Evolutionary conservation across 2,113 vertebrate species (phyloP).

Genomic region (Cyanistes caeruleus): DNA sequence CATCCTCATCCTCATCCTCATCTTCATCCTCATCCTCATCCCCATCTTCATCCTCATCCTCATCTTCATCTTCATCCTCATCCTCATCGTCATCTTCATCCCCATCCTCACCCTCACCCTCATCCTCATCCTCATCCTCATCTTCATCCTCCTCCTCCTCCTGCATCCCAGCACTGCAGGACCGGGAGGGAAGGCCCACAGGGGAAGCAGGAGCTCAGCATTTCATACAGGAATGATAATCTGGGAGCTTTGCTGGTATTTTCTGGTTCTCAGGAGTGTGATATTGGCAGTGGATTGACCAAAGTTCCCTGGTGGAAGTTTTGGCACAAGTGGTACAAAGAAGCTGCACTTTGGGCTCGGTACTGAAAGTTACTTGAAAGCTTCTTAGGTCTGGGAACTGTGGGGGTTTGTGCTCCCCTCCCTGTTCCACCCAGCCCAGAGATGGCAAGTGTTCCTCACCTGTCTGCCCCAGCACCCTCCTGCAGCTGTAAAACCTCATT

Average conservation of each 20-base stretch:
- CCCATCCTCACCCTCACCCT: too few species aligned
- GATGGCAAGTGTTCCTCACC: not conserved
- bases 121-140: not conserved
- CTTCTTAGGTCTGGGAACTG: not conserved
- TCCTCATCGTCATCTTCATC: too few species aligned
- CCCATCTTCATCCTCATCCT: not conserved
- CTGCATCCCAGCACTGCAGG: not conserved
- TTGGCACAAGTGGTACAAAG: not conserved
- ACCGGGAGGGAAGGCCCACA: not conserved
- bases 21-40: not conserved
- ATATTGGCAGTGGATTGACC: rapidly evolving
- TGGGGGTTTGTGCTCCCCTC: not conserved
- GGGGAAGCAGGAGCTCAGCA: not conserved
- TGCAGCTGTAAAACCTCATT: not conserved
- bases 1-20: not conserved
- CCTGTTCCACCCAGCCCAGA: not conserved
- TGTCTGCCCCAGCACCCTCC: not conserved
- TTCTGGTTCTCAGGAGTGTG: not conserved
- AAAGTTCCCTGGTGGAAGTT: not conserved
- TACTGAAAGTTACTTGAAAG: not conserved
- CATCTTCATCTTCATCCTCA: too few species aligned
- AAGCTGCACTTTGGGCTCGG: not conserved
- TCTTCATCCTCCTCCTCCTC: not conserved
- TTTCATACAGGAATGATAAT: rapidly evolving
- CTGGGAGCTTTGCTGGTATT: not conserved